Conservation (phyloP, 2,888 invertebrate genomes). For the Trichopoda pennipes region DNA sequence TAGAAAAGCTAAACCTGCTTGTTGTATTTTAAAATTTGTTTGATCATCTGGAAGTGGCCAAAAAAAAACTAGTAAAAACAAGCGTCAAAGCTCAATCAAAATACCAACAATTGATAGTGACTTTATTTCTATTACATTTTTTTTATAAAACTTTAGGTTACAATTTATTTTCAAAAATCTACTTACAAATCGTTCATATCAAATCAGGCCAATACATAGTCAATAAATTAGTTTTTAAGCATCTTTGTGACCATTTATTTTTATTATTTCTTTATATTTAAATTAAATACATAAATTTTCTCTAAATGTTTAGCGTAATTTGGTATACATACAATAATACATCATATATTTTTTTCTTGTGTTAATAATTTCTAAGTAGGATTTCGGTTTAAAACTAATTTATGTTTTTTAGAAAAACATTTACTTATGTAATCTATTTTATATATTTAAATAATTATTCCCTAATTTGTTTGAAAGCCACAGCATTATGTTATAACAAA, state of each 20-base stretch:
- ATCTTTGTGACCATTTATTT: slow-evolving; percentile 70
- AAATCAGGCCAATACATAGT: slow-evolving; percentile 31
- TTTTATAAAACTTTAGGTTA: not conserved
- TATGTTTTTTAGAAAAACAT: slow-evolving; percentile 35
- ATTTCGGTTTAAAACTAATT: slow-evolving; percentile 19
- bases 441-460: slow-evolving; percentile 64
- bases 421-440: slow-evolving; percentile 3
- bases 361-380: slow-evolving; percentile 47
- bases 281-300: slow-evolving; percentile 40
- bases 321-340: slow-evolving; percentile 40
- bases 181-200: slow-evolving; percentile 12
- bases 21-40: no score
- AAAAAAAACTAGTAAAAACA: no score
- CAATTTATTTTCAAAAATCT: slow-evolving; percentile 14
- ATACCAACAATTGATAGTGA: no score
- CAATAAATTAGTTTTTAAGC: slow-evolving; percentile 55
- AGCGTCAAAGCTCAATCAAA: no score
- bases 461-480: slow-evolving; percentile 68
- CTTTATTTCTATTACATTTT: no score
- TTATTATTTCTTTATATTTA: not conserved
- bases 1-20: no score
- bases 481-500: slow-evolving; percentile 54
- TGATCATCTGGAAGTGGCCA: no score
- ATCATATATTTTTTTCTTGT: slow-evolving; percentile 17
- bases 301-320: slow-evolving; percentile 48